Percentiles rank a stretch among this genome's conserved stretches.
Conservation (phyloP, 2,888 invertebrate genomes). For the Pedicia rivosa region DNA sequence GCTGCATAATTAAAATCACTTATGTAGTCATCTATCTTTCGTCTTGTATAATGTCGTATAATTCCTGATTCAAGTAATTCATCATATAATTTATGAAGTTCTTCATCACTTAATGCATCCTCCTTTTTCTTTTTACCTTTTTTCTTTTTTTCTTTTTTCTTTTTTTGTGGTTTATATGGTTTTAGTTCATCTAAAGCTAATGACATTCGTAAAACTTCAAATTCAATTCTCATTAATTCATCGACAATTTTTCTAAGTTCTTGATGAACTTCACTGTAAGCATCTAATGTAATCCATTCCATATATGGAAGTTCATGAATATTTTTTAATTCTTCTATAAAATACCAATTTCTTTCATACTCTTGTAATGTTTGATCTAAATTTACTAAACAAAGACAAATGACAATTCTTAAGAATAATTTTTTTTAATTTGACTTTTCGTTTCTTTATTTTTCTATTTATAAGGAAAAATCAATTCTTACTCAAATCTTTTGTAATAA, state of each 20-base stretch:
- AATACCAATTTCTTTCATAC: slow-evolving; percentile 22
- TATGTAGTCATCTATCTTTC: slow-evolving; percentile 39
- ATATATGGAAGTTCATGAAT: slow-evolving; percentile 22
- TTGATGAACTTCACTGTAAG: slow-evolving; percentile 34
- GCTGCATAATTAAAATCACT: slow-evolving; percentile 46
- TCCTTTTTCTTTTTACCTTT: slow-evolving; percentile 30
- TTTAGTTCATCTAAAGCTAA: slow-evolving; percentile 24
- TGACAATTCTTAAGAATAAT: too few species aligned
- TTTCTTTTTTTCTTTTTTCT: slow-evolving; percentile 16
- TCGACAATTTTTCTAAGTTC: slow-evolving; percentile 38
- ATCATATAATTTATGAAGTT: slow-evolving; percentile 45
- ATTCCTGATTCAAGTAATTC: slow-evolving; percentile 38
- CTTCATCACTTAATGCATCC: slow-evolving; percentile 41
- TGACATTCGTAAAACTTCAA: slow-evolving; percentile 27
- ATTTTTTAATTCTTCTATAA: slow-evolving; percentile 25
- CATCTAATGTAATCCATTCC: slow-evolving; percentile 30
- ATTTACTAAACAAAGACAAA: slow-evolving; percentile 4
- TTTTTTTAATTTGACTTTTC: not conserved
- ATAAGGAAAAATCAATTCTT: not conserved
- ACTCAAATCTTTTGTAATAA: slow-evolving; percentile 5
- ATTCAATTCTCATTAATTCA: slow-evolving; percentile 28
- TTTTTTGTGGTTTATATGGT: slow-evolving; percentile 19
- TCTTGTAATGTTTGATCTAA: slow-evolving; percentile 19
- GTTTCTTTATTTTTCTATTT: too few species aligned
- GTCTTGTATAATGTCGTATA: slow-evolving; percentile 39